These are phyloP conservation scores for Calliopsis andreniformis DNA, from an alignment of 1,140 invertebrate species.

Conservation along the genomic window DNA sequence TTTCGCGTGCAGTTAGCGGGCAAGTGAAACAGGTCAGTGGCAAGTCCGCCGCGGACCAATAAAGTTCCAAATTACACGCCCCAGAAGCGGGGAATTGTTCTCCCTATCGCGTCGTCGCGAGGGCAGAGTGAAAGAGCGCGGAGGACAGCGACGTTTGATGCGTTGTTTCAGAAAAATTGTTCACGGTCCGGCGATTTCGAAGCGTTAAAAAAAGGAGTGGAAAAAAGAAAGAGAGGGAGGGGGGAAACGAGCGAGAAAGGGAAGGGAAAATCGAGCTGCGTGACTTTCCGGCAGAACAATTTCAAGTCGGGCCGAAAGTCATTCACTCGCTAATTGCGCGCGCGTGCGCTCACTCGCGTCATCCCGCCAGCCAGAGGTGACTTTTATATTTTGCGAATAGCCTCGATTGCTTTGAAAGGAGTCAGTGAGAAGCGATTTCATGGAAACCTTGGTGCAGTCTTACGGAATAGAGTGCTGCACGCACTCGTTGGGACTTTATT, in stretches of 20 bases:
- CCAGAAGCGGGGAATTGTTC: neutral
- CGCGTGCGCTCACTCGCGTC: neutral
- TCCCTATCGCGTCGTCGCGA: too few species aligned
- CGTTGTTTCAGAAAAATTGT: neutral
- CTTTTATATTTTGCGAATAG: conserved; percentile 26
- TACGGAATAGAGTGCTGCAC: conserved; percentile 40
- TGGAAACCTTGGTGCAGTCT: conserved; percentile 27
- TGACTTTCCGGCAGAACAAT: neutral
- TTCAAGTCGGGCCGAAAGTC: conserved; percentile 6
- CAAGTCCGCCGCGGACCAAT: neutral
- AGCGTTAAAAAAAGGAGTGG: neutral
- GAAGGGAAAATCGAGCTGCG: neutral
- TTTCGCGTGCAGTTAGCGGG: neutral
- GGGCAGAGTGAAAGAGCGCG: too few species aligned
- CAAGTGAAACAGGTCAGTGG: too few species aligned
- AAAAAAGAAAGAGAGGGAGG: neutral
- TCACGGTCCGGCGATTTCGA: neutral
- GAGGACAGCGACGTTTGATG: too few species aligned
- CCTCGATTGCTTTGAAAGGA: conserved; percentile 19
- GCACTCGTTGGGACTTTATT: conserved; percentile 53
- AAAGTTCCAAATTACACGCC: neutral
- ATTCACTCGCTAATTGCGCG: conserved; percentile 26
- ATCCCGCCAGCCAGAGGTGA: neutral
- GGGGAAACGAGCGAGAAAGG: neutral
- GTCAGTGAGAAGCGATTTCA: conserved; percentile 26